Conservation (phyloP, 2,888 invertebrate genomes). For the Nectonema munidae region DNA sequence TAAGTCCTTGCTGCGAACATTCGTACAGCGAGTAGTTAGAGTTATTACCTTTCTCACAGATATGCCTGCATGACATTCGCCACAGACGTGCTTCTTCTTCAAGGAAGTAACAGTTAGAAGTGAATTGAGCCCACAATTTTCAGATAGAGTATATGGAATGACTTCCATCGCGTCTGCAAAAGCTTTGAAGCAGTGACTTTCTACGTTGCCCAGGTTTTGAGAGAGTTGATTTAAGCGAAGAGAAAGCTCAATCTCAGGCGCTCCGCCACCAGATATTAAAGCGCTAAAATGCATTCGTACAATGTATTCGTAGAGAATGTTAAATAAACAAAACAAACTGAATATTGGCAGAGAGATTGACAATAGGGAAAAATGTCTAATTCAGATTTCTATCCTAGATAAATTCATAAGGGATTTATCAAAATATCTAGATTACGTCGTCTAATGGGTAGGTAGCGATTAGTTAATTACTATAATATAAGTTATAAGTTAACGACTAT, state of each 20-base stretch:
- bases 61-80: slow-evolving; percentile 54
- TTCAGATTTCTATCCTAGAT: too few species aligned
- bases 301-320: too few species aligned
- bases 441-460: too few species aligned
- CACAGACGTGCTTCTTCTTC: slow-evolving; percentile 58
- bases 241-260: slow-evolving; percentile 76
- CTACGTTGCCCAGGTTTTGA: slow-evolving; percentile 51
- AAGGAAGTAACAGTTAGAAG: slow-evolving; percentile 82
- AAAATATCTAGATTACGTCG: too few species aligned
- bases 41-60: slow-evolving; percentile 44
- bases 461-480: too few species aligned
- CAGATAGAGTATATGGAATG: slow-evolving; percentile 56
- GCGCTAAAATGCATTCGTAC: slow-evolving; percentile 29
- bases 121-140: slow-evolving; percentile 50
- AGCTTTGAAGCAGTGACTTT: slow-evolving; percentile 69
- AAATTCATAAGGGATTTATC: too few species aligned
- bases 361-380: too few species aligned
- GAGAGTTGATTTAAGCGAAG: slow-evolving; percentile 45
- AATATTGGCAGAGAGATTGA: too few species aligned
- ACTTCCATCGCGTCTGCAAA: slow-evolving; percentile 82
- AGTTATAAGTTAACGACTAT: too few species aligned
- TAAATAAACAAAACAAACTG: too few species aligned
- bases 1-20: too few species aligned
- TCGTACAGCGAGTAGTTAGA: too few species aligned
- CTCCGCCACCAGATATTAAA: slow-evolving; percentile 73